Base-by-base conservation (phyloP, 2,113 vertebrate genomes). In the Tragelaphus buxtoni region DNA sequence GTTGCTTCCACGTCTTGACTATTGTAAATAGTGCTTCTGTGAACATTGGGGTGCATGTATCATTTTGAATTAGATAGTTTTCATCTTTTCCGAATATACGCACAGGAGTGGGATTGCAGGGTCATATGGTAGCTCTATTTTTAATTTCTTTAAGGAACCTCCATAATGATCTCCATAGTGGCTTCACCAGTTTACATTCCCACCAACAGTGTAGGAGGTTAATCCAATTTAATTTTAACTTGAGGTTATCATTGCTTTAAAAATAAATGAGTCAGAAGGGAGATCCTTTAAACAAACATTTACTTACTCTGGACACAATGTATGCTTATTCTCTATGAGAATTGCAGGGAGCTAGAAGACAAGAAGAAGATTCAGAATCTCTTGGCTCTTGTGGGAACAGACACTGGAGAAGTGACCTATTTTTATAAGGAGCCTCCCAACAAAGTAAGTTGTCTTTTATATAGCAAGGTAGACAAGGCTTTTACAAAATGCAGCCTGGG, bases 301-400 rank as follows among this genome's bases (percentile, higher is more conserved):
- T 84, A 47, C 20, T 95, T 92, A 63, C 32, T 76, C 39, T 49
- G 11, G 45, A 91, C 35, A 47, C 7, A 85, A 35, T 76, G 22
- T 96, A 28, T 95, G 14, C 18, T 98, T 81, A 87, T 0, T 3
- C 51, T 98, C 94, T 82, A 9, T 97, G 97, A 97, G 69, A 83
- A 96, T 97, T 98, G 7, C 97, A 99, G 99, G 97, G 99, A 99
- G 93, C 6, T 99, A 90, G 99, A 99, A 86, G 99, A 99, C 98
- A 99, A 99, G 95, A 99, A 99, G 96, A 99, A 99, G 98, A 99
- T 99, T 96, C 99, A 99, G 18, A 99, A 98, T 92, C 99, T 99
- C 88, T 98, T 99, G 91, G 95, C 99, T 80, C 98, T 99, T 82
- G 98, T 99, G 74, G 99, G 99, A 96, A 98, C 99, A 88, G 99